Conservation (phyloP, 2,888 invertebrate species). For the Corbicula japonica region DNA sequence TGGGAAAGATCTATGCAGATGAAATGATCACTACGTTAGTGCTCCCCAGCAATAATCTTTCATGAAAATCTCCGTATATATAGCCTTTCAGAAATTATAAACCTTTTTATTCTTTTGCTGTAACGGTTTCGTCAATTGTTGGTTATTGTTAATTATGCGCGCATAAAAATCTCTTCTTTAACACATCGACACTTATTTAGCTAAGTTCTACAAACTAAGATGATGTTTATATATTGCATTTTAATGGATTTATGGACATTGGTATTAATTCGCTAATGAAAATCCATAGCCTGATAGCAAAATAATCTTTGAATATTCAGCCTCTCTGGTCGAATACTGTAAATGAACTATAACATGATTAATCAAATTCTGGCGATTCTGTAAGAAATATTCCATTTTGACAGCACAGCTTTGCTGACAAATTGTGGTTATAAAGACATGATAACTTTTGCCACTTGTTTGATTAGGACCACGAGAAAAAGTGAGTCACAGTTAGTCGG, state of each 20-base stretch:
- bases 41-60: too few species aligned
- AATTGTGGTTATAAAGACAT: conserved; percentile 53
- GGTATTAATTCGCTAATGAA: conserved; percentile 18
- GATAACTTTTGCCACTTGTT: conserved; percentile 67
- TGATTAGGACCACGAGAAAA: conserved; percentile 38
- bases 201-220: too few species aligned
- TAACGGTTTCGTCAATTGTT: too few species aligned
- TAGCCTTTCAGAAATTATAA: too few species aligned
- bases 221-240: too few species aligned
- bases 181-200: too few species aligned
- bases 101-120: too few species aligned
- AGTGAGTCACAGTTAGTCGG: conserved; percentile 7
- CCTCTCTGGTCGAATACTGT: not conserved
- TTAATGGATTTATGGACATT: conserved; percentile 31
- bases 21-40: too few species aligned
- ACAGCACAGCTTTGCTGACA: conserved; percentile 51
- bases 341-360: conserved; percentile 46
- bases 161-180: too few species aligned
- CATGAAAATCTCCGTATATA: too few species aligned
- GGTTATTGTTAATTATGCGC: too few species aligned
- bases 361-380: conserved; percentile 45
- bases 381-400: conserved; percentile 50
- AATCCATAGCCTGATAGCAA: conserved; percentile 24
- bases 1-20: too few species aligned
- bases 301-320: conserved; percentile 11